Evolutionary conservation across 2,797 vertebrate genomes (phyloP), one percentile per base, ranked within the genome.

Genomic region (Protonibea diacanthus): DNA sequence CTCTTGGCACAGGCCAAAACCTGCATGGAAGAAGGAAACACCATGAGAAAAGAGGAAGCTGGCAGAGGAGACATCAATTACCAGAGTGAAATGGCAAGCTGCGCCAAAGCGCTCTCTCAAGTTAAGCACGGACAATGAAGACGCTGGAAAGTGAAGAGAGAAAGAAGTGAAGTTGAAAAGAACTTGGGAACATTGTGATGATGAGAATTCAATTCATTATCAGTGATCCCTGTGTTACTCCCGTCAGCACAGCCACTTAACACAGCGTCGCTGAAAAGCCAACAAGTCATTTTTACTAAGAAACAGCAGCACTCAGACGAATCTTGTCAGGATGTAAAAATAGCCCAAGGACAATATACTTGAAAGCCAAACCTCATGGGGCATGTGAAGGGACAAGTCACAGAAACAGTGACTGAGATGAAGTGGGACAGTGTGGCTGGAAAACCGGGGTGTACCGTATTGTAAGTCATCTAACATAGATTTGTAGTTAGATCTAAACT

Each of bases 121-220:
- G 33, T 44, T 27, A 25, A 33, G 40, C 40, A 45, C 17, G 47
- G 53, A 86, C 20, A 67, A 57, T 29, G 29, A 45, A 53, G 53
- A 21, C 47, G 27, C 49, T 42, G 51, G 12, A 9, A 0, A 61
- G 33, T 14, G 44, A n/a, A 53, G 47, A 76, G 48, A 56, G 27
- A 48, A 53, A 69, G 65, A 59, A 38, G 56, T 29, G 27, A 67
- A 66, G 42, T 33, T 65, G 59, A 58, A 83, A 76, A 40, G 33
- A 76, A 75, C 18, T 76, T 58, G 0, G 14, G 9, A 59, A 66
- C 33, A 60, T n/a, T 17, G 40, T 6, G 38, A 64, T 51, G 62
- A 48, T 78, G 72, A 76, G 17, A 44, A 47, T 83, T 57, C 48
- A 67, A 62, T n/a, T 83, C 42, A 62, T 82, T 74, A 74, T 75